Base-by-base conservation (phyloP, 2,888 invertebrate genomes). In the Poecilus cupreus region DNA sequence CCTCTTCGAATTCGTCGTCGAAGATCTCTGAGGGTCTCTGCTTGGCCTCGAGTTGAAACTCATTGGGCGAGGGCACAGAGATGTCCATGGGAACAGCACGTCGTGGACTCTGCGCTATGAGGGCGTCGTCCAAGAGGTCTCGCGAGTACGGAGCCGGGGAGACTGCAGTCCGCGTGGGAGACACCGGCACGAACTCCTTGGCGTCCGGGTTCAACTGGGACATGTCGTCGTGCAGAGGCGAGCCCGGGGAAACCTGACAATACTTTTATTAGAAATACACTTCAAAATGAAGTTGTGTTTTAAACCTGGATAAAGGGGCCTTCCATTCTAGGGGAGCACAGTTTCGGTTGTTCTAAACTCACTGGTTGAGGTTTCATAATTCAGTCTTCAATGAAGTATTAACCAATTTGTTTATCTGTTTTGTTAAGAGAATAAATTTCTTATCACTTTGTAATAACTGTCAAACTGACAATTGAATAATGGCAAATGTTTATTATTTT, bases 151-250 rank as follows among this genome's bases (percentile, higher is more conserved):
- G 87, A 5, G 87, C 87, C 39, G 91, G 89, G 4, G 91, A 91
- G 22, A 90, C 89, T 13, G 89, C 89, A 18, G 88, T 88, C 0
- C 90, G 88, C 46, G 93, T 92, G 0, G 93, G 92, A 4, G 93
- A 92, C 3, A 91, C 89, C 4, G 96, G 96, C 82, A 96, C 92
- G 88, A 96, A 96, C 89, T 95, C 96, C n/a, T 94, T 94, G 16
- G 96, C 96, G 86, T 96, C 93, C 0, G 96, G 96, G 90, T 96
- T 96, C 84, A 96, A 89, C 82, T 94, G 95, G 54, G 95, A 96
- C 88, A 91, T 91, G 90, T 93, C 94, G 90, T 94, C 93, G 86
- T 93, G 22, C 2, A 18, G 46, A 32, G 32, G 32, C 32, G 92
- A 85, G 91, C 87, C 43, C 13, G 43, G 13, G n/a, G 43, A 43